phyloP scores from a whole-genome alignment of 2,113 vertebrate species.

The Sebastes fasciatus region DNA sequence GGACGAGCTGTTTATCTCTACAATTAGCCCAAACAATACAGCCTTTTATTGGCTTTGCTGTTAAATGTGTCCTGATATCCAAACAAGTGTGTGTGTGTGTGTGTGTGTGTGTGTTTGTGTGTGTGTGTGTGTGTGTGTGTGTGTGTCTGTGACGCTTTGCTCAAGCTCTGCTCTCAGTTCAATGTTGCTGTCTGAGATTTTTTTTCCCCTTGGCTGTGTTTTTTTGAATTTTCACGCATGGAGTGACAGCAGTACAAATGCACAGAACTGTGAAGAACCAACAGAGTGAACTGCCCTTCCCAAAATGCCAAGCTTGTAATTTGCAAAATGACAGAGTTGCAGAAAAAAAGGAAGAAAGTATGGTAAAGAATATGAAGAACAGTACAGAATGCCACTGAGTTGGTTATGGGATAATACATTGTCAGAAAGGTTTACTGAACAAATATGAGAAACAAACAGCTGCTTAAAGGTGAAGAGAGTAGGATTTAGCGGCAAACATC shows the following conservation, averaged over 20 bases:
- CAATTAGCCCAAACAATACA: conserved; percentile 54
- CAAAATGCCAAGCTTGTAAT: conserved; percentile 69
- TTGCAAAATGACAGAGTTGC: conserved; percentile 47
- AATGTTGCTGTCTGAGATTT: conserved; percentile 22
- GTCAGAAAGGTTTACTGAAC: neutral
- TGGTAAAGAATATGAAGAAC: neutral
- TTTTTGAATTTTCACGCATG: conserved; percentile 52
- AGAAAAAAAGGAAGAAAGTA: neutral
- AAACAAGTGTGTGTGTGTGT: conserved; percentile 23
- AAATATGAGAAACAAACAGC: neutral
- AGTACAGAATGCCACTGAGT: neutral
- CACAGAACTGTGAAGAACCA: conserved; percentile 73
- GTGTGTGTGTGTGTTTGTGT: conserved; percentile 10
- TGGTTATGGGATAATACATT: neutral
- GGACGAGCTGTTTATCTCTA: conserved; percentile 58
- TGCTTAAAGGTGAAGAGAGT: neutral
- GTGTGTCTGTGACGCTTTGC: neutral
- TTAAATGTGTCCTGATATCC: conserved; percentile 38
- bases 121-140: conserved; percentile 8
- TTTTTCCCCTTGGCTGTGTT: conserved; percentile 32
- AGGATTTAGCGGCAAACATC: too few species aligned
- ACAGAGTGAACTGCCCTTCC: conserved; percentile 60
- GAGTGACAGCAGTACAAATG: conserved; percentile 61
- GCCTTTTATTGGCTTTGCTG: conserved; percentile 32
- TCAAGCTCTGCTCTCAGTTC: conserved; percentile 12